A percentile compares a stretch with the other conserved stretches of the same genome.
Conservation (phyloP, 2,797 vertebrate species). For the Tolypeutes matacus region DNA sequence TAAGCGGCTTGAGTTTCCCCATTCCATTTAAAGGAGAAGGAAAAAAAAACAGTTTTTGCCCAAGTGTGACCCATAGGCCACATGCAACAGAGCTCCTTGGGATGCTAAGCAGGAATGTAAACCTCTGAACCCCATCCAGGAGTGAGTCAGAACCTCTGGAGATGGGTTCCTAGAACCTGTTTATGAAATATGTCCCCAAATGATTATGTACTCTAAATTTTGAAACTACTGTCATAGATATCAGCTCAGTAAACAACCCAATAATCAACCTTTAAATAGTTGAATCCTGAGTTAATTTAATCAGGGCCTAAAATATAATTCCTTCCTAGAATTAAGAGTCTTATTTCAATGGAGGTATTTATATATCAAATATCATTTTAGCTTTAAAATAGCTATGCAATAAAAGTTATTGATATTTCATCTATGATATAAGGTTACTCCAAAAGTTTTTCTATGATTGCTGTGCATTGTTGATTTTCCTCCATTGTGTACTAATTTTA, state of each 20-base stretch:
- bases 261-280: not conserved
- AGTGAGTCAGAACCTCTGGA: not conserved
- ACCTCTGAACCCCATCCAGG: not conserved
- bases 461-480: not conserved
- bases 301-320: not conserved
- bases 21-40: slow-evolving; percentile 29
- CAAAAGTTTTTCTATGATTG: not conserved
- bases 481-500: not conserved
- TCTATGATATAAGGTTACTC: not conserved
- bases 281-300: not conserved
- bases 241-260: not conserved
- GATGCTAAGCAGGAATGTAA: not conserved
- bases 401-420: not conserved
- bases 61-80: not conserved
- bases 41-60: not conserved
- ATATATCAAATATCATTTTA: not conserved
- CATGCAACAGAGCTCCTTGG: not conserved
- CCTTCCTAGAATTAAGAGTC: not conserved
- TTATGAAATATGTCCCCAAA: not conserved
- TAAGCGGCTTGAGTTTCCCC: not conserved
- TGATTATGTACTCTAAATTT: not conserved
- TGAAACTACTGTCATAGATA: not conserved
- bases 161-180: not conserved
- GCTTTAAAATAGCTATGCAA: not conserved
- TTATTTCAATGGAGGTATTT: not conserved